A percentile compares a stretch with the other conserved stretches of the same genome.
phyloP scores from a whole-genome alignment of 2,113 vertebrate genomes.

The Numenius arquata region DNA sequence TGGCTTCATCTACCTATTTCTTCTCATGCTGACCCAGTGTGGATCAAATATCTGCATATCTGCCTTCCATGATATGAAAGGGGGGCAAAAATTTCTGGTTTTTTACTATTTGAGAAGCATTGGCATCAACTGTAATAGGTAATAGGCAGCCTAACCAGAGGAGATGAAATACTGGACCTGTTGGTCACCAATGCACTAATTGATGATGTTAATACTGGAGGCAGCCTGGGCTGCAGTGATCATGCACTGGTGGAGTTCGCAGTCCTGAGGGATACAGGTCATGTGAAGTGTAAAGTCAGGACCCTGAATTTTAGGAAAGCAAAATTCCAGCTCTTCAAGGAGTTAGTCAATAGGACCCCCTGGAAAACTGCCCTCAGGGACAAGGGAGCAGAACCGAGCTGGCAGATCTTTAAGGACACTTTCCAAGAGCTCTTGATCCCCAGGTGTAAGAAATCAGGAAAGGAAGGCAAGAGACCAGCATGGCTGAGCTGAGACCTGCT shows the following conservation, averaged over 20 bases:
- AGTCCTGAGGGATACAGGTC: background rate
- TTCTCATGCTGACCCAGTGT: background rate
- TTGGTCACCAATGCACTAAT: background rate
- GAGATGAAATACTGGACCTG: background rate
- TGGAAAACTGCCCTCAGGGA: background rate
- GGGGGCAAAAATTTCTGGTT: background rate
- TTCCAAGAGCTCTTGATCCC: background rate
- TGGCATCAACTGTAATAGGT: background rate
- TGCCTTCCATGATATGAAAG: background rate
- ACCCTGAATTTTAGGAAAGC: background rate
- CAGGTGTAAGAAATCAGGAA: background rate
- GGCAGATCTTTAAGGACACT: background rate
- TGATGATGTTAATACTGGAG: background rate
- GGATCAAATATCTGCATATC: background rate
- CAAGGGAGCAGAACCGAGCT: background rate
- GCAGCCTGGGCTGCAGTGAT: background rate
- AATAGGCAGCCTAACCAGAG: background rate
- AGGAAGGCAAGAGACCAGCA: background rate
- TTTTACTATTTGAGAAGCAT: background rate
- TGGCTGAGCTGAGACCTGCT: background rate
- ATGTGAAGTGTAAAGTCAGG: background rate
- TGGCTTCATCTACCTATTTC: background rate
- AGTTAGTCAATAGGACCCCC: background rate
- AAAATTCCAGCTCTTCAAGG: background rate
- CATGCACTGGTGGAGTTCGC: background rate